Evolutionary conservation across 2,888 invertebrate genomes (phyloP).

Genomic region (Acleris sparsana): DNA sequence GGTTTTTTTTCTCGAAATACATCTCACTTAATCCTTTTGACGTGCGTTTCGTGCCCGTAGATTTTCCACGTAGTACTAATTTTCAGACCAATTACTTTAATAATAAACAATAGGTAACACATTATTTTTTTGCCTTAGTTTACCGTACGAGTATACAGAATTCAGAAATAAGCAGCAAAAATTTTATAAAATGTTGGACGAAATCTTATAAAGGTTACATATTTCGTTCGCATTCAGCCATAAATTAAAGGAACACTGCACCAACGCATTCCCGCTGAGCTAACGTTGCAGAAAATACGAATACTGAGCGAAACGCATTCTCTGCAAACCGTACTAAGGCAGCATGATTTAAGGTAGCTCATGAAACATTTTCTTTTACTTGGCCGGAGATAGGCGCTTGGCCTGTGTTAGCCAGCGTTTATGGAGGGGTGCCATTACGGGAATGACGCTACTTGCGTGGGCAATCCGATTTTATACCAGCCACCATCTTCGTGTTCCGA

Average conservation of each 20-base stretch:
- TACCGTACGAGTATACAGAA: no score
- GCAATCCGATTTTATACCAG: slow-evolving; percentile 62
- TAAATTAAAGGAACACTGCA: slow-evolving; percentile 10
- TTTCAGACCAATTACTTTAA: no score
- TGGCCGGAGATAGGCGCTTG: slow-evolving; percentile 45
- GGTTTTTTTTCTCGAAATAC: no score
- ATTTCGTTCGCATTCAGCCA: background rate
- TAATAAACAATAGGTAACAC: no score
- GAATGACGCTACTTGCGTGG: slow-evolving; percentile 59
- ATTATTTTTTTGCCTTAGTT: no score
- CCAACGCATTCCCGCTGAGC: background rate
- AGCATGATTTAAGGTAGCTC: slow-evolving; percentile 24
- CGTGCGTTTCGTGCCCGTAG: no score
- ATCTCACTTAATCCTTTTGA: no score
- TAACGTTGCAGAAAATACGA: slow-evolving; percentile 4
- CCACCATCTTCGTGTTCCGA: slow-evolving; percentile 48
- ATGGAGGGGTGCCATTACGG: slow-evolving; percentile 62
- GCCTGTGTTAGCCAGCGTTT: slow-evolving; percentile 49
- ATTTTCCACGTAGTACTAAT: no score
- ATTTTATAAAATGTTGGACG: background rate
- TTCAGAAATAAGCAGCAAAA: background rate
- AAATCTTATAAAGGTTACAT: background rate
- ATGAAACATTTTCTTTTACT: slow-evolving; percentile 58
- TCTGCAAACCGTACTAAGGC: slow-evolving; percentile 25
- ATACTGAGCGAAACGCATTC: slow-evolving; percentile 18